phyloP scores from a whole-genome alignment of 37 sponge, comb jelly and placozoan genomes.

The Ianthella basta region DNA sequence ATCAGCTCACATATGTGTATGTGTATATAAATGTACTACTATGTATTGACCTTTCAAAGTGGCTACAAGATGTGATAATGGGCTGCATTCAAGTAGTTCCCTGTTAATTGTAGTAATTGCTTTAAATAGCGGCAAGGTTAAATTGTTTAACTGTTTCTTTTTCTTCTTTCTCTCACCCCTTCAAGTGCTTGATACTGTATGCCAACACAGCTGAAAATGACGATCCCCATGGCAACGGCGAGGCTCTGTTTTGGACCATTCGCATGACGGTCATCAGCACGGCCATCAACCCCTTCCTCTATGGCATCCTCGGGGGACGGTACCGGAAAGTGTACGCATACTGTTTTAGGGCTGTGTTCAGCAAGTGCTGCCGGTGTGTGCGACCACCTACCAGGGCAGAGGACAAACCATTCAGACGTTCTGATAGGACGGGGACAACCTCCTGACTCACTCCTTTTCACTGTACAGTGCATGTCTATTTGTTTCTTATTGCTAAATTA shows the following conservation, averaged over 20 bases:
- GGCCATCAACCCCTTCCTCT: conserved; percentile 72
- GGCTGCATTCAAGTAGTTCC: background rate
- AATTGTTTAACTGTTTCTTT: no score
- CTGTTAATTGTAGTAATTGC: background rate
- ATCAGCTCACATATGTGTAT: no score
- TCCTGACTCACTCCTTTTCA: no score
- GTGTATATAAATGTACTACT: background rate
- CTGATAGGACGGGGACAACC: no score
- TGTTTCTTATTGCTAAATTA: no score
- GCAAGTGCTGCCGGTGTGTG: conserved; percentile 52
- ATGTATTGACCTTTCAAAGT: background rate
- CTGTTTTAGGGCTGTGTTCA: conserved; percentile 17
- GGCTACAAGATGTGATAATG: background rate
- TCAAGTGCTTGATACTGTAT: background rate
- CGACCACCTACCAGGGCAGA: conserved; percentile 7
- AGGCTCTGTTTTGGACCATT: conserved; percentile 68
- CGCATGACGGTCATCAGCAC: conserved; percentile 61
- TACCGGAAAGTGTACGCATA: conserved; percentile 67
- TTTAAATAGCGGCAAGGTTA: no score
- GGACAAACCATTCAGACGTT: background rate
- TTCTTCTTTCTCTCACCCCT: no score
- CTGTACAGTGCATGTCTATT: no score
- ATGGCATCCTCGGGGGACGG: conserved; percentile 66
- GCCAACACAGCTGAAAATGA: background rate
- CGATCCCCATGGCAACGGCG: background rate